A percentile compares a stretch with the other conserved stretches of the same genome.
These are phyloP conservation scores for Dynastes grantii DNA, from an alignment of 2,888 invertebrate species.

Conservation along the genomic window DNA sequence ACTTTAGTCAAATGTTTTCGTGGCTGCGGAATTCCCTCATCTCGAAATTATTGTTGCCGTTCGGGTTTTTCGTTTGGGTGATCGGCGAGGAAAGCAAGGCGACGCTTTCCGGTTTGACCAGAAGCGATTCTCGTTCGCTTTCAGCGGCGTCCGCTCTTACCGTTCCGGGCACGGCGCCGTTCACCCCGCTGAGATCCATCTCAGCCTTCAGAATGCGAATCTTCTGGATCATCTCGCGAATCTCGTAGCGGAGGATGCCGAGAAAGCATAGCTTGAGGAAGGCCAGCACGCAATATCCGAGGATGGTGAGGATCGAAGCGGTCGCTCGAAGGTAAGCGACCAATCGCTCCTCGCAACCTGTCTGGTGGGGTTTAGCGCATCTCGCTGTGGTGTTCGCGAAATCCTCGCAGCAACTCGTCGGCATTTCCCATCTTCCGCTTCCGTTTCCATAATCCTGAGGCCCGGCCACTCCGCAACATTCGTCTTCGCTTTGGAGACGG, in stretches of 20 bases:
- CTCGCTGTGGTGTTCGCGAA: slow-evolving; percentile 56
- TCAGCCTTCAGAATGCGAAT: slow-evolving; percentile 85
- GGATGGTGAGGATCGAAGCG: slow-evolving; percentile 82
- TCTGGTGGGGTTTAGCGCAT: slow-evolving; percentile 68
- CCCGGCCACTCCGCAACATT: slow-evolving; percentile 82
- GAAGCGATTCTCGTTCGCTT: slow-evolving; percentile 75
- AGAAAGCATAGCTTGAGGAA: slow-evolving; percentile 92
- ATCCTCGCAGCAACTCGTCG: slow-evolving; percentile 65
- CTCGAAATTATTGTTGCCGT: slow-evolving; percentile 86
- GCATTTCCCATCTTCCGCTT: slow-evolving; percentile 63
- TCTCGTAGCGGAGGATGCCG: slow-evolving; percentile 89
- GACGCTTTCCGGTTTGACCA: slow-evolving; percentile 73
- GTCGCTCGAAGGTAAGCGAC: slow-evolving; percentile 84
- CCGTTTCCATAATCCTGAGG: slow-evolving; percentile 71
- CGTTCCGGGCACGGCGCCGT: slow-evolving; percentile 75
- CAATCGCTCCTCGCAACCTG: slow-evolving; percentile 83
- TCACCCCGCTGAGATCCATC: slow-evolving; percentile 73
- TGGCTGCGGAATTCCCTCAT: slow-evolving; percentile 79
- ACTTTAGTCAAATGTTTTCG: slow-evolving; percentile 82
- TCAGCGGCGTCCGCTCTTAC: slow-evolving; percentile 70
- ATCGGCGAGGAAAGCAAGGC: slow-evolving; percentile 68
- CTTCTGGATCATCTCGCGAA: slow-evolving; percentile 93
- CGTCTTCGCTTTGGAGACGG: slow-evolving; percentile 81
- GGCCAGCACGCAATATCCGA: slow-evolving; percentile 89
- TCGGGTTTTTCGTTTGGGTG: slow-evolving; percentile 75